A percentile compares a stretch with the other conserved stretches of the same genome.
phyloP scores from a whole-genome alignment of 2,888 invertebrate species.

The Bombyx huttoni region DNA sequence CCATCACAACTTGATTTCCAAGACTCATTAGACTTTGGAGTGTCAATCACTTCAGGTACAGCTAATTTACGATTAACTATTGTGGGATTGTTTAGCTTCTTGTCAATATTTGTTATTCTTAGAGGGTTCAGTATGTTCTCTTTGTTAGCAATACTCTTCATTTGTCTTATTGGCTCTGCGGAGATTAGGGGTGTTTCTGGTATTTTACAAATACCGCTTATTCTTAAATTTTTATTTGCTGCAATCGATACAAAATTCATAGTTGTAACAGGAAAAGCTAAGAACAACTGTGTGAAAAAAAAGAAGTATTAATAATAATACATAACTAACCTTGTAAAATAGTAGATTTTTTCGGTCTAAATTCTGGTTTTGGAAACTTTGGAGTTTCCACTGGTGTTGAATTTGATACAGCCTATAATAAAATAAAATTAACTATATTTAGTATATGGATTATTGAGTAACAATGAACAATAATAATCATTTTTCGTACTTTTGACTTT shows the following conservation, averaged over 20 bases:
- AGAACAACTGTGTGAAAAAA: too few species aligned
- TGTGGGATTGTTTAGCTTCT: conserved; percentile 8
- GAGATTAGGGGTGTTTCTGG: conserved; percentile 37
- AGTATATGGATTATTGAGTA: too few species aligned
- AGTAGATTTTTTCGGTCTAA: conserved; percentile 34
- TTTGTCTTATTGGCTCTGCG: conserved; percentile 19
- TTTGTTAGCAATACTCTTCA: conserved; percentile 33
- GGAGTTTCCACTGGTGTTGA: conserved; percentile 21
- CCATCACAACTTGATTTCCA: conserved; percentile 48
- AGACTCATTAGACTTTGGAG: conserved; percentile 40
- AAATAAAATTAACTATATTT: not conserved
- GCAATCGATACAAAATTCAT: conserved; percentile 8
- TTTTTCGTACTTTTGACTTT: conserved; percentile 13
- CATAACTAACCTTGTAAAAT: conserved; percentile 27
- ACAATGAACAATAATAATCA: too few species aligned
- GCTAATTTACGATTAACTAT: conserved; percentile 10
- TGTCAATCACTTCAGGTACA: conserved; percentile 23
- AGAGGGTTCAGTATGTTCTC: conserved; percentile 29
- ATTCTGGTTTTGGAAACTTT: conserved; percentile 39
- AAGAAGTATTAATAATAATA: too few species aligned
- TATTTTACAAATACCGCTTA: conserved; percentile 50
- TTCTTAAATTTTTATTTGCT: conserved; percentile 31
- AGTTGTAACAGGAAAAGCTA: too few species aligned
- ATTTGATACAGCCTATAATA: conserved; percentile 3
- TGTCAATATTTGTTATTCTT: conserved; percentile 9